Evolutionary conservation across 30 jellyfish, hydroid and myxozoan genomes (phyloP), one percentile per base, ranked within the genome.

Genomic region (Cassiopea andromeda): DNA sequence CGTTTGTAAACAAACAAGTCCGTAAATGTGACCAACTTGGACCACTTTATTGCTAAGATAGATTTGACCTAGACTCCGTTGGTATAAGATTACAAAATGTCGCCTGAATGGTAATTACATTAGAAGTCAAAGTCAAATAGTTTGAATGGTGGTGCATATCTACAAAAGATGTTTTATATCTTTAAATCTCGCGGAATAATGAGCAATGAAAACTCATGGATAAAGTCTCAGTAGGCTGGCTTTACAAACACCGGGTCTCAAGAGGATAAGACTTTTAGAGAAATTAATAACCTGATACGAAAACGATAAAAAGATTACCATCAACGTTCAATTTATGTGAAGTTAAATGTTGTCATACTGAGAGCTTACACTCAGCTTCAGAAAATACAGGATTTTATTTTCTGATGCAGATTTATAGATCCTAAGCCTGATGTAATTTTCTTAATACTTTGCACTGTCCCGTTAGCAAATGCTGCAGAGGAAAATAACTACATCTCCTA

Each of bases 31-130:
- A 2, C 85, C 69, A 77, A 46, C 84, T 8, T 12, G 84, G 69
- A 0, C 69, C 69, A 75, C 43, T 27, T 48, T 47, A 44, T 46
- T 4, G 46, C 17, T 57, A 67, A 45, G 47, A 81, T 64, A 59
- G 60, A 59, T 38, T 38, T 81, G 90, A 81, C 90, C 90, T 81
- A 81, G 90, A 81, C 90, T 61, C 48, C 19, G 47, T 81, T 66
- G 90, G 90, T 81, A 81, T 81, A 81, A 60, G 90, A 81, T 81
- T 67, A 81, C 90, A 81, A n/a, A 48, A 12, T 60, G 90, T 81
- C 90, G 80, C 90, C 90, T 73, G 17, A 0, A 14, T 48, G n/a
- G 45, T 81, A 81, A 81, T 81, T 57, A 48, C 73, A 81, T 81
- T 81, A 64, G 10, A 48, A 57, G 69, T 61, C 45, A 19, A 81